Evolutionary conservation across 2,113 vertebrate genomes (phyloP).

Genomic region (Lagopus muta): DNA sequence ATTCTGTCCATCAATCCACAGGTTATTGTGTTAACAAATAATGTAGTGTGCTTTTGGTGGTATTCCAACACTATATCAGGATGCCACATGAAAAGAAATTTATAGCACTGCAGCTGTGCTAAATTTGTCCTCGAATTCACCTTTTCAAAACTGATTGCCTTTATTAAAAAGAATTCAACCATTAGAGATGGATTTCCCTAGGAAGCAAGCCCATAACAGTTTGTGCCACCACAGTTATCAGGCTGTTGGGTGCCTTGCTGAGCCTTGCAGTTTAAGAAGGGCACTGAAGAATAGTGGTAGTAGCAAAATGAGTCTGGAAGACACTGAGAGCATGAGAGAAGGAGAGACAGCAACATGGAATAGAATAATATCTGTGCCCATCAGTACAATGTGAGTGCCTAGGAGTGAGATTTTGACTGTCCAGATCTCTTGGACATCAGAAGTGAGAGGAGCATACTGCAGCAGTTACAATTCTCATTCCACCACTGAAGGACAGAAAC

Average conservation of each 20-base stretch:
- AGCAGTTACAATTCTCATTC: not conserved
- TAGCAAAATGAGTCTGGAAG: not conserved
- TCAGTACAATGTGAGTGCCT: not conserved
- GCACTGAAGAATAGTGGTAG: rapidly evolving
- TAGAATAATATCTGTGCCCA: not conserved
- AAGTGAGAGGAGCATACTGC: not conserved
- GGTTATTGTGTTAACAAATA: conserved; percentile 36
- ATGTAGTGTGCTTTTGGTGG: not conserved
- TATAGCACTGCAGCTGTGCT: not conserved
- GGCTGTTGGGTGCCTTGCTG: not conserved
- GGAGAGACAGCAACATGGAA: not conserved
- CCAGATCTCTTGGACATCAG: not conserved
- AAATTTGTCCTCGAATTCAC: not conserved
- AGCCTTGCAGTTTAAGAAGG: not conserved
- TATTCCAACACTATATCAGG: not conserved
- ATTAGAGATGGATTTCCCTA: not conserved
- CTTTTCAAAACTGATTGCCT: not conserved
- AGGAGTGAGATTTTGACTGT: not conserved
- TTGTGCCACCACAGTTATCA: not conserved
- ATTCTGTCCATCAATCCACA: not conserved
- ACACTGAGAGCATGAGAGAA: not conserved
- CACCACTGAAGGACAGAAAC: not conserved
- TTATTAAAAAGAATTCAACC: not conserved
- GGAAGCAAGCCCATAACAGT: not conserved
- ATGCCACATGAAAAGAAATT: not conserved